Percentiles rank a stretch among this genome's conserved stretches.
Evolutionary conservation across 2,113 vertebrate species (phyloP).

Genomic region (Urocynchramus pylzowi): DNA sequence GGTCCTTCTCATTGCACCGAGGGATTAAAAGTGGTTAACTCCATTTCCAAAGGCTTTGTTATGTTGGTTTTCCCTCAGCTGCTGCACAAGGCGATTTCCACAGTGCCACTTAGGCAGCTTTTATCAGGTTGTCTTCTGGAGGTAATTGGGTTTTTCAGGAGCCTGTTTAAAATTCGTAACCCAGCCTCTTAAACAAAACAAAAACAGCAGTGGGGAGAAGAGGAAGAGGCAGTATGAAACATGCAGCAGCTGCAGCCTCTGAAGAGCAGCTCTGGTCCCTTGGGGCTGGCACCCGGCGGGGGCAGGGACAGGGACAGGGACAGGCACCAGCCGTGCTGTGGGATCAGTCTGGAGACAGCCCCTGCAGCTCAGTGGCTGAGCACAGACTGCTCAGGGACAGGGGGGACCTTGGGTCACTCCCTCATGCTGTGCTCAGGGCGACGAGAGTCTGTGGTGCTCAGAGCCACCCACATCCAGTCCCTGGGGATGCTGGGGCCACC

Average conservation of each 20-base stretch:
- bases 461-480: neutral
- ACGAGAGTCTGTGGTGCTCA: fast-evolving
- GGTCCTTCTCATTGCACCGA: neutral
- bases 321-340: neutral
- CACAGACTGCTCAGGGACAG: neutral
- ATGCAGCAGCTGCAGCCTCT: conserved; percentile 2
- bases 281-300: neutral
- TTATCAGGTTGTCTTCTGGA: conserved; percentile 61
- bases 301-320: neutral
- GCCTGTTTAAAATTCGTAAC: conserved; percentile 53
- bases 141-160: conserved; percentile 58
- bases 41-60: conserved; percentile 68
- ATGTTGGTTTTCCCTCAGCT: conserved; percentile 53
- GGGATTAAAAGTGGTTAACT: conserved; percentile 69
- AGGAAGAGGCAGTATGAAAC: conserved; percentile 24
- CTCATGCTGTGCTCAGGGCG: fast-evolving
- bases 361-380: neutral
- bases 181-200: conserved; percentile 38
- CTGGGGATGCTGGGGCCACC: fast-evolving
- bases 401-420: neutral
- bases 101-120: conserved; percentile 56
- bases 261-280: neutral
- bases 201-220: conserved; percentile 32
- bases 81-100: conserved; percentile 59
- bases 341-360: neutral